Evolutionary conservation across 2,113 vertebrate species (phyloP).

Genomic region (Galbula dea): DNA sequence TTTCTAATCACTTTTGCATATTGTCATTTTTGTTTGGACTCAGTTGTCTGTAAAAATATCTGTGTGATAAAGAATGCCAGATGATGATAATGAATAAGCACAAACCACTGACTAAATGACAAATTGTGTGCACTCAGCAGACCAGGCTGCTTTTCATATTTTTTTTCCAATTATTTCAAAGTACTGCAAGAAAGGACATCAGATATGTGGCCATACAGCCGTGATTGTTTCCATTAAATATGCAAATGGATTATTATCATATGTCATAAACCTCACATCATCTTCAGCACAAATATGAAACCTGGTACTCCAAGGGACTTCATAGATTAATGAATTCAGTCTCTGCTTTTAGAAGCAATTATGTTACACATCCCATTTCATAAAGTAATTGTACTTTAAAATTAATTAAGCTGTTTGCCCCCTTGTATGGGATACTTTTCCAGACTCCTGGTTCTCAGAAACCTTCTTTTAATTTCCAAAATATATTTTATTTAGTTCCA

Average conservation of each 20-base stretch:
- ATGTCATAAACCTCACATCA: conserved; percentile 18
- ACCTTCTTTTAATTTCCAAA: background rate
- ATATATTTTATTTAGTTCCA: background rate
- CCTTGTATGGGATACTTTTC: background rate
- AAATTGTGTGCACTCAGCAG: conserved; percentile 22
- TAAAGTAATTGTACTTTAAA: conserved; percentile 33
- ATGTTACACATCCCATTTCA: background rate
- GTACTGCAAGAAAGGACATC: conserved; percentile 22
- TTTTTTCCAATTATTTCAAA: conserved; percentile 38
- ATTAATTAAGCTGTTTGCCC: conserved; percentile 30
- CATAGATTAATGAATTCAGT: conserved; percentile 25
- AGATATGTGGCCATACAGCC: background rate
- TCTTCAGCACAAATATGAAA: background rate
- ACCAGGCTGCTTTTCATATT: background rate
- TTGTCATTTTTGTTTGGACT: conserved; percentile 33
- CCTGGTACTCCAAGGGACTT: background rate
- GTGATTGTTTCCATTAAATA: conserved; percentile 26
- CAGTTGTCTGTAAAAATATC: conserved; percentile 18
- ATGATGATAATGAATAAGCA: conserved; percentile 45
- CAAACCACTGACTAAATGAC: conserved; percentile 27
- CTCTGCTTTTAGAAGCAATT: conserved; percentile 27
- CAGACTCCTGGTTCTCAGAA: background rate
- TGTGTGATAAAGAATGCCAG: background rate
- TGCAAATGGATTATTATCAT: conserved; percentile 43
- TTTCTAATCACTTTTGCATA: conserved; percentile 37